Percentiles rank a stretch among this genome's conserved stretches.
phyloP scores from a whole-genome alignment of 1,140 invertebrate species.

The Aphaenogaster ashmeadi region DNA sequence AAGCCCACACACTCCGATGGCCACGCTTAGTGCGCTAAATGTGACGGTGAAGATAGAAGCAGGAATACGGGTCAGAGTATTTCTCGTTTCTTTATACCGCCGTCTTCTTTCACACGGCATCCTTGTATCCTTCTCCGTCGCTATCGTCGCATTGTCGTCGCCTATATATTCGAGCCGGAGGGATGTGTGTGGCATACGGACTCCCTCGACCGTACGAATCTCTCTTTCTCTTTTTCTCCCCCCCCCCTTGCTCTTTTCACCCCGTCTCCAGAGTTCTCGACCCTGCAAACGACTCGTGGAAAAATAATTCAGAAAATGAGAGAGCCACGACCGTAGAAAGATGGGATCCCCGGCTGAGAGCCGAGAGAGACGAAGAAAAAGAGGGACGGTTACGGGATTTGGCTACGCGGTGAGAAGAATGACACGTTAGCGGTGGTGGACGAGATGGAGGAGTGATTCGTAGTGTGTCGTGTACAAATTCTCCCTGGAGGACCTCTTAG shows the following conservation, averaged over 20 bases:
- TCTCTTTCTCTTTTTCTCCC: constrained; percentile 39
- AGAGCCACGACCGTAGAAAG: constrained; percentile 63
- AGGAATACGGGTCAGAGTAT: constrained; percentile 45
- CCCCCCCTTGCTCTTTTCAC: constrained; percentile 2
- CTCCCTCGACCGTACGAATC: constrained; percentile 57
- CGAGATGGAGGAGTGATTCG: constrained; percentile 34
- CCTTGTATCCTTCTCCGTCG: constrained; percentile 41
- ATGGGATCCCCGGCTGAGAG: constrained; percentile 34
- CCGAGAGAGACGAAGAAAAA: not conserved
- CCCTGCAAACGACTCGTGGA: constrained; percentile 65
- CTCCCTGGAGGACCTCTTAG: constrained; percentile 85
- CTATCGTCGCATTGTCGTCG: constrained; percentile 62
- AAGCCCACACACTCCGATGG: constrained; percentile 15
- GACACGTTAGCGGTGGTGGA: constrained; percentile 55
- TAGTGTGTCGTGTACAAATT: constrained; percentile 74
- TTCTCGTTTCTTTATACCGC: constrained; percentile 64
- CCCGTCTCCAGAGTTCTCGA: constrained; percentile 31
- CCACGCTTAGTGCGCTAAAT: constrained; percentile 52
- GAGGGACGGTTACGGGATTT: constrained; percentile 35
- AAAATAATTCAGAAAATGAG: constrained; percentile 75
- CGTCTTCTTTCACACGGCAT: constrained; percentile 24
- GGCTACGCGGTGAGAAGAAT: constrained; percentile 60
- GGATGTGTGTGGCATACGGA: constrained; percentile 51
- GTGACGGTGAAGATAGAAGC: constrained; percentile 42
- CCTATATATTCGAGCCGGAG: constrained; percentile 46